These are phyloP conservation scores for Notolabrus celidotus DNA, from an alignment of 2,797 vertebrate genomes.

Conservation along the genomic window DNA sequence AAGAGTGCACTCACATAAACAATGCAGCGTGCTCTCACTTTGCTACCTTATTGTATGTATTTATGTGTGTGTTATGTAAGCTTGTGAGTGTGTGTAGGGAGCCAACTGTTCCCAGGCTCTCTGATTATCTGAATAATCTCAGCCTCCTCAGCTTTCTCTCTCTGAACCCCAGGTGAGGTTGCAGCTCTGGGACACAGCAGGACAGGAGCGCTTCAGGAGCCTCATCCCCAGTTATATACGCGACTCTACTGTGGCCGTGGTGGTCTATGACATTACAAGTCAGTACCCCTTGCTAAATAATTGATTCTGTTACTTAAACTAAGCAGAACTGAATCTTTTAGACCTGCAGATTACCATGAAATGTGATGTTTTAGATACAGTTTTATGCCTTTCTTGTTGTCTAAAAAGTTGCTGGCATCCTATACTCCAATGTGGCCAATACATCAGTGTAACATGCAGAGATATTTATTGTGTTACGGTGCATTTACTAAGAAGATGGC, in stretches of 20 bases:
- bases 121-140: slow-evolving; percentile 70
- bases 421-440: no score
- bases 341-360: not conserved
- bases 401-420: no score
- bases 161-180: slow-evolving; percentile 88
- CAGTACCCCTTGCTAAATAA: slow-evolving; percentile 62
- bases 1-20: slow-evolving; percentile 19
- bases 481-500: no score
- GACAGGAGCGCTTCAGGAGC: slow-evolving; percentile 93
- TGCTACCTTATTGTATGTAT: not conserved
- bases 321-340: not conserved
- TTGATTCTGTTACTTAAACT: not conserved
- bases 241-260: slow-evolving; percentile 94
- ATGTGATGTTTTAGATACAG: no score
- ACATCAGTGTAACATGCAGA: no score
- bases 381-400: no score
- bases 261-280: slow-evolving; percentile 96
- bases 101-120: slow-evolving; percentile 60
- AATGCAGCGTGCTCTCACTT: not conserved
- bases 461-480: no score
- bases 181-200: slow-evolving; percentile 95
- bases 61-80: slow-evolving; percentile 14
- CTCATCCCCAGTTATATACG: slow-evolving; percentile 95
- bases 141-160: slow-evolving; percentile 73
- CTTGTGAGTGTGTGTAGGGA: slow-evolving; percentile 41